Percentiles rank a stretch among this genome's conserved stretches.
phyloP scores from a whole-genome alignment of 2,113 vertebrate genomes.

The Thunnus thynnus region DNA sequence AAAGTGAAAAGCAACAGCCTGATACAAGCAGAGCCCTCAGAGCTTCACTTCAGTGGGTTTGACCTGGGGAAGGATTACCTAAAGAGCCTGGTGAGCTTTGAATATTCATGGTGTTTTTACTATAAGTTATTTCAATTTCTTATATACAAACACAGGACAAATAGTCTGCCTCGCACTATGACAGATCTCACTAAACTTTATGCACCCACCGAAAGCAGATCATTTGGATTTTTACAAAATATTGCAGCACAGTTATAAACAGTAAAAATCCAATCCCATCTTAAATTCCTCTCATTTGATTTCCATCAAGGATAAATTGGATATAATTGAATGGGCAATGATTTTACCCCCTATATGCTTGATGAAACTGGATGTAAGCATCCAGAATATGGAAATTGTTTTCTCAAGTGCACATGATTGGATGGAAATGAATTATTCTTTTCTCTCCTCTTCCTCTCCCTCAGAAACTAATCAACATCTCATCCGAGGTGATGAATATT shows the following conservation, averaged over 20 bases:
- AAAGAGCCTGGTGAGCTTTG: constrained; percentile 86
- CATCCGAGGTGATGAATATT: constrained; percentile 84
- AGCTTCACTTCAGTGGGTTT: constrained; percentile 94
- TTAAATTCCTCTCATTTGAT: constrained; percentile 7
- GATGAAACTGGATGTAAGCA: constrained; percentile 43
- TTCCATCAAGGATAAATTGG: constrained; percentile 18
- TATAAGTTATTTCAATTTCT: not conserved
- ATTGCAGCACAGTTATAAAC: not conserved
- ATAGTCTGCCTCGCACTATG: too few species aligned
- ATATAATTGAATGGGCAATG: constrained; percentile 48
- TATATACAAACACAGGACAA: not conserved
- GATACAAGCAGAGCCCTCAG: constrained; percentile 88
- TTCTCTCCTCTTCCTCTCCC: constrained; percentile 53
- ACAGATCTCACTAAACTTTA: not conserved
- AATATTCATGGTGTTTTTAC: not conserved
- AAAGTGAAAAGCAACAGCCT: constrained; percentile 84
- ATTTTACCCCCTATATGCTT: constrained; percentile 35
- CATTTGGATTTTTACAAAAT: too few species aligned
- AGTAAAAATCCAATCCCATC: not conserved
- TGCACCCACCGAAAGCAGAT: not conserved
- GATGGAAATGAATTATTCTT: constrained; percentile 45
- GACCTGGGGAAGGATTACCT: constrained; percentile 86
- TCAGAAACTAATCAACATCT: constrained; percentile 93
- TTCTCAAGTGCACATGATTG: constrained; percentile 54
- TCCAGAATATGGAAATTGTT: constrained; percentile 33